These are phyloP conservation scores for Agapostemon virescens DNA, from an alignment of 2,888 invertebrate genomes.

Conservation along the genomic window DNA sequence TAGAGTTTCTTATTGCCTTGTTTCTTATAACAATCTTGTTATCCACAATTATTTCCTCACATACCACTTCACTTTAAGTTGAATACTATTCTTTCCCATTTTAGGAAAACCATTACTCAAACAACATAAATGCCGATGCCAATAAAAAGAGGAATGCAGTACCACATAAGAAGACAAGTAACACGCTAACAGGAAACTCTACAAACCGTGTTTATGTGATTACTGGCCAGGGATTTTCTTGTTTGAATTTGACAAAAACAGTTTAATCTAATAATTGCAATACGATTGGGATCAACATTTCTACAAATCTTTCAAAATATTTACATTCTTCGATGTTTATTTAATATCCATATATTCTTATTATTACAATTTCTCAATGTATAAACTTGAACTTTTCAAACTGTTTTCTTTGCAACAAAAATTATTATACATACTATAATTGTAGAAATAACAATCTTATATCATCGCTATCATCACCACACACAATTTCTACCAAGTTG, in stretches of 20 bases:
- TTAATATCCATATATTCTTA: too few species aligned
- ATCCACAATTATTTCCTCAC: background rate
- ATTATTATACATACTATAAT: too few species aligned
- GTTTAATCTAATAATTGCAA: background rate
- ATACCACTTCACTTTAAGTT: background rate
- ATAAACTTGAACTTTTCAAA: too few species aligned
- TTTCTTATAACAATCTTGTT: background rate
- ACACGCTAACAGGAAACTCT: background rate
- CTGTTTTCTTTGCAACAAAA: too few species aligned
- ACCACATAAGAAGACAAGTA: background rate
- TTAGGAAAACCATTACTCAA: background rate
- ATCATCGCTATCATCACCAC: too few species aligned
- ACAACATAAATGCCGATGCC: background rate
- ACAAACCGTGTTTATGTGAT: background rate
- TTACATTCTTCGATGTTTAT: too few species aligned
- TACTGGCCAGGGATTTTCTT: background rate
- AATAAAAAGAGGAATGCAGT: conserved; percentile 2
- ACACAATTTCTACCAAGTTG: too few species aligned
- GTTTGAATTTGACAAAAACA: background rate
- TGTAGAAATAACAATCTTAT: too few species aligned
- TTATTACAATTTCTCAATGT: too few species aligned
- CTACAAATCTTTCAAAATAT: too few species aligned
- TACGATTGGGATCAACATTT: background rate
- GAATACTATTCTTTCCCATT: background rate
- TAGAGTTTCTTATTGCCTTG: background rate